Base-by-base conservation (phyloP, 1,140 invertebrate species). In the Hestina assimilis region DNA sequence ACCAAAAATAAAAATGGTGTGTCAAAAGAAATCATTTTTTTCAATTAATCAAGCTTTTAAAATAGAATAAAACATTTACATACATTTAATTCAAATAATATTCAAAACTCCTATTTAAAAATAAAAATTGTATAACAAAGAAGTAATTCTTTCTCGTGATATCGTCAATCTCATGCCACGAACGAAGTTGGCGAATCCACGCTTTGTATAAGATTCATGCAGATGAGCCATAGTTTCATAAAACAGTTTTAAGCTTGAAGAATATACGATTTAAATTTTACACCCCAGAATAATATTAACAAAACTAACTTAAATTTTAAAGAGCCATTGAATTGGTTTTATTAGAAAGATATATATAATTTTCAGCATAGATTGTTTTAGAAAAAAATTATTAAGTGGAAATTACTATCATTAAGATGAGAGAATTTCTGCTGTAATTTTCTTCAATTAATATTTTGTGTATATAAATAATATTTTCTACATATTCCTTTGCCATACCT, bases 221-320 rank as follows among this genome's bases (percentile, higher is more conserved):
- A 52, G 38, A 52, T 52, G 38, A 38, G 38, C 48, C 24, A 17
- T 23, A 52, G 38, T 41, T 51, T 52, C 35, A 28, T 52, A 35
- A 52, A 52, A 41, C 28, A 41, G 48, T 52, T 52, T 40, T 52
- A 26, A 21, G 8, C 35, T 26, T 8, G 23, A 19, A 52, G 31
- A 52, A 40, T 40, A 35, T 41, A 52, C 19, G 38, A 52, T 52
- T 52, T 41, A 52, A 29, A 52, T 41, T 52, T 41, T 29, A 38
- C 21, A 17, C 38, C 29, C 8, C 15, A 35, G 31, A 35, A 35
- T 28, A 28, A 28, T 28, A 7, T 28, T n/a, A 40, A 40, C 6
- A 40, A 40, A 17, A n/a, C 15, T 43, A 11, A 12, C 11, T 5
- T 0, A 43, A 8, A 42, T n/a, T n/a, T n/a, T n/a, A n/a, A n/a